phyloP scores from a whole-genome alignment of 2,113 vertebrate genomes.

The Clarias macrocephalus region DNA sequence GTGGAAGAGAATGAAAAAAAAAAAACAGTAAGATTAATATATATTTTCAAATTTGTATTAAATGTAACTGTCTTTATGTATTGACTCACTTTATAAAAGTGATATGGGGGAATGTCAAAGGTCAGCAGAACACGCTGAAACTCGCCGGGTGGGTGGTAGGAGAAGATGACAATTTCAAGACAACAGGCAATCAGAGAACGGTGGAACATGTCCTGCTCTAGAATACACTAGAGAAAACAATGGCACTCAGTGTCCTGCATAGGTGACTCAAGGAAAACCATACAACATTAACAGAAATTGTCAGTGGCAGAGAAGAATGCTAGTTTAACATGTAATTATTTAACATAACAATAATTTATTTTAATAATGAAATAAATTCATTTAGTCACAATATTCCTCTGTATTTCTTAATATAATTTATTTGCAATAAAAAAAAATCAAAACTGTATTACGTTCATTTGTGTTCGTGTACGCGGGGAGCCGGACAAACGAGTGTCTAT shows the following conservation, averaged over 20 bases:
- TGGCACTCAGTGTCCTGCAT: background rate
- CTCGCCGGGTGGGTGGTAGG: constrained; percentile 86
- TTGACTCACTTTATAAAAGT: constrained; percentile 86
- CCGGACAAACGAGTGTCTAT: too few species aligned
- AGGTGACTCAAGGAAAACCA: background rate
- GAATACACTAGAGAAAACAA: constrained; percentile 74
- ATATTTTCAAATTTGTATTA: background rate
- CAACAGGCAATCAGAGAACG: constrained; percentile 88
- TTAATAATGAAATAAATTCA: too few species aligned
- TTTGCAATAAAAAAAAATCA: too few species aligned
- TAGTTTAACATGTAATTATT: too few species aligned
- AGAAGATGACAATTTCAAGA: constrained; percentile 88
- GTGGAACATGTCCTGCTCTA: constrained; percentile 92
- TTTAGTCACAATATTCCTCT: too few species aligned
- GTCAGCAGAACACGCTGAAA: constrained; percentile 81
- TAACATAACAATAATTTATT: too few species aligned
- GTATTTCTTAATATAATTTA: too few species aligned
- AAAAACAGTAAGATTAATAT: background rate
- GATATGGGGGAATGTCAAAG: constrained; percentile 87
- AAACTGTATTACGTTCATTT: too few species aligned
- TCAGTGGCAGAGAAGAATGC: too few species aligned
- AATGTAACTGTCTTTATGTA: background rate
- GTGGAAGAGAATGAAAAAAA: background rate
- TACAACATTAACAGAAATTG: background rate
- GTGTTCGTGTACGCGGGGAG: too few species aligned